Evolutionary conservation across 1,140 invertebrate species (phyloP), one percentile per base, ranked within the genome.

Genomic region (Trinorchestia longiramus): DNA sequence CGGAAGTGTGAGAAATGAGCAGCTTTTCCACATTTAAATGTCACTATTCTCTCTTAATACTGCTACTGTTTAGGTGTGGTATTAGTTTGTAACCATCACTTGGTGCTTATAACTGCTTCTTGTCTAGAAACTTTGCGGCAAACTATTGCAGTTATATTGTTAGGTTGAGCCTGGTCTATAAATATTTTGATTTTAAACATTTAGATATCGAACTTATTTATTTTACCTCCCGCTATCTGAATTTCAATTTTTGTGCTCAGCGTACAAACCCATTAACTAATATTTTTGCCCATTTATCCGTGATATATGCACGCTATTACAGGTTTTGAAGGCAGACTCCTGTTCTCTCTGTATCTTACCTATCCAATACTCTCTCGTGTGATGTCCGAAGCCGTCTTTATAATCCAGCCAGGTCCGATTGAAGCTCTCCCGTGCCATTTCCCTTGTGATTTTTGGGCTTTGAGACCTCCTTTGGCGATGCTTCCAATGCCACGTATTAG

Each of bases 401-500:
- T 96, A 96, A 42, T 96, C 95, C 53, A 91, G 36, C 95, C 95
- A 96, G 23, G 95, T 96, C 28, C 87, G 62, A 57, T 96, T 96
- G 43, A 96, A 96, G 87, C 87, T 96, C 42, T 94, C 92, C 43
- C 92, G 92, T 15, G 43, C 36, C 43, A 94, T 43, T 45, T 94
- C 92, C 40, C 92, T 94, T 47, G 43, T 94, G 43, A 94, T 91
- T 91, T 44, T 91, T 42, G 88, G 43, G 43, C 15, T 43, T 4
- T 11, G 88, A 45, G 92, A 94, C 43, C 92, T 42, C 44, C 92
- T 43, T 43, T n/a, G 43, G 43, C 92, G 92, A 40, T 45, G 92
- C 44, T 43, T 94, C 44, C 92, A 45, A n/a, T 47, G 44, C 92
- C 92, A 94, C 43, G 92, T 47, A 43, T 94, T 47, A 43, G 92